These are phyloP conservation scores for Poecilia velifera DNA, from an alignment of 2,797 vertebrate species.

Conservation along the genomic window DNA sequence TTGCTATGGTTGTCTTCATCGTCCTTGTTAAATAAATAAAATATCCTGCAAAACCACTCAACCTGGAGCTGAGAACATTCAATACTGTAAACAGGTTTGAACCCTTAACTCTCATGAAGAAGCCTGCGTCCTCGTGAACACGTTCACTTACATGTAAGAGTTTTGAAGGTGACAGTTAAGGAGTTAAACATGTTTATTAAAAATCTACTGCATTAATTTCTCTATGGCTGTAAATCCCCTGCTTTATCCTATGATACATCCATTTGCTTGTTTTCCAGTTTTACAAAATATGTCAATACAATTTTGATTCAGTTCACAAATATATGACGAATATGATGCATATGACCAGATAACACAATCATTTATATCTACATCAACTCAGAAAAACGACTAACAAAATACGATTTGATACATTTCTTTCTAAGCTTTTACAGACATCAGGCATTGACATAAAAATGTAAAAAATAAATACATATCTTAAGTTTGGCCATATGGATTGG, in stretches of 20 bases:
- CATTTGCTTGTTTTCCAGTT: neutral
- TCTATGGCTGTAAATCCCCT: neutral
- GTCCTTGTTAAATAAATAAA: neutral
- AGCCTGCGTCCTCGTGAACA: too few relatives aligned
- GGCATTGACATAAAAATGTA: neutral
- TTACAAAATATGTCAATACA: neutral
- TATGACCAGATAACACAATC: neutral
- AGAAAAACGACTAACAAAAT: neutral
- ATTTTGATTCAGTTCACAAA: neutral
- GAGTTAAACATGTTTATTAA: neutral
- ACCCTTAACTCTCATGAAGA: neutral
- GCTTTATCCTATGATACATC: neutral
- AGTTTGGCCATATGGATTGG: neutral
- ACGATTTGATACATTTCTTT: neutral
- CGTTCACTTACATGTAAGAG: too few relatives aligned
- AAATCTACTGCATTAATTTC: slow-evolving; percentile 13
- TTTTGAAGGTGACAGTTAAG: too few relatives aligned
- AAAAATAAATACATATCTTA: neutral
- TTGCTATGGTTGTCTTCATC: too few relatives aligned
- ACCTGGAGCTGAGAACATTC: slow-evolving; percentile 7
- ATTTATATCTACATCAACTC: neutral
- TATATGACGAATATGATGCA: neutral
- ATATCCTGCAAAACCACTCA: slow-evolving; percentile 1
- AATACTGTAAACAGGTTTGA: slow-evolving; percentile 6
- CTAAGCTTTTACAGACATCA: neutral